A percentile compares a stretch with the other conserved stretches of the same genome.
Conservation (phyloP, 1,140 invertebrate species). For the Eufriesea mexicana region DNA sequence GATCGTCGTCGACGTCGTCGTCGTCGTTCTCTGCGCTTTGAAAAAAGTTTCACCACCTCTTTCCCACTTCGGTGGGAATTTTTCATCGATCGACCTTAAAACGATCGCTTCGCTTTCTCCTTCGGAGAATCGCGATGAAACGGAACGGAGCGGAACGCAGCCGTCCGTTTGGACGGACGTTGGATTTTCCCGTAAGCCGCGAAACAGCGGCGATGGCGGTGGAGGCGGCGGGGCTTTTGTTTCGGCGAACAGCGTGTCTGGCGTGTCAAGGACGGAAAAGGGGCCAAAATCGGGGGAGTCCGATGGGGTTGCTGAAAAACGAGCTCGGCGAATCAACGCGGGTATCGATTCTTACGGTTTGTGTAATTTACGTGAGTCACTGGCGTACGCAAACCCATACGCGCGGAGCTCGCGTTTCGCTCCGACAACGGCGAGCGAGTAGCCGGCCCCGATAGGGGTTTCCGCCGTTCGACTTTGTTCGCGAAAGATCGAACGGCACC, state of each 20-base stretch:
- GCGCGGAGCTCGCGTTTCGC: background rate
- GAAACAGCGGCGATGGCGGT: no score
- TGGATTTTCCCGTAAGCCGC: background rate
- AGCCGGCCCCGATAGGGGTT: background rate
- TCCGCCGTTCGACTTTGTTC: slow-evolving; percentile 14
- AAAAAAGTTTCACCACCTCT: background rate
- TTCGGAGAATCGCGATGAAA: background rate
- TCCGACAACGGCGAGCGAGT: slow-evolving; percentile 17
- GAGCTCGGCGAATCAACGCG: slow-evolving; percentile 33
- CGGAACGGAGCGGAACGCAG: no score
- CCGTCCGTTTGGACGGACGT: background rate
- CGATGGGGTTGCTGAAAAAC: slow-evolving; percentile 40
- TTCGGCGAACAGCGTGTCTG: background rate
- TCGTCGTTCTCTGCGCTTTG: no score
- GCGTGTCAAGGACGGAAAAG: slow-evolving; percentile 15
- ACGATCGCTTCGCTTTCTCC: background rate
- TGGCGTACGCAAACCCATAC: slow-evolving; percentile 21
- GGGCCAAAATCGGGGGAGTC: slow-evolving; percentile 19
- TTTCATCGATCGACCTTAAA: background rate
- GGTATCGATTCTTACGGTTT: slow-evolving; percentile 50
- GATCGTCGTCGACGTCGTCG: background rate
- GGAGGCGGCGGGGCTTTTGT: background rate
- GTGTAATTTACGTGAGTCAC: slow-evolving; percentile 55
- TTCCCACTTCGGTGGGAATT: background rate
- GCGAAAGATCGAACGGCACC: slow-evolving; percentile 4